These are phyloP conservation scores for Gastracanthus pulcherrimus DNA, from an alignment of 2,888 invertebrate species.

Conservation along the genomic window DNA sequence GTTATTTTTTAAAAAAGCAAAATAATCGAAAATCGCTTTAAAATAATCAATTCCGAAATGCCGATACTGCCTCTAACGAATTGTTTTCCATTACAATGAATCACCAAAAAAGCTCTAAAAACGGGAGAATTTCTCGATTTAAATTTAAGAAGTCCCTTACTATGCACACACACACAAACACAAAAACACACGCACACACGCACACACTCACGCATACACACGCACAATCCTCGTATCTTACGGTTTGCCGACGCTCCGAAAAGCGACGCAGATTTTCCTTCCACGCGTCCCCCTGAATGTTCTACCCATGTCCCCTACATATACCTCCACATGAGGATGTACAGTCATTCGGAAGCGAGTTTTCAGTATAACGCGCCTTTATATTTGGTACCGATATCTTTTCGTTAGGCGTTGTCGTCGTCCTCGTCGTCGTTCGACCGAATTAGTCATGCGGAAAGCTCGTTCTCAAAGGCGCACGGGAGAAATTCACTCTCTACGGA, in stretches of 20 bases:
- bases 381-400: constrained; percentile 50
- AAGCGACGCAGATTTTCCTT: constrained; percentile 22
- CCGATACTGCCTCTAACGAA: no score
- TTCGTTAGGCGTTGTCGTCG: constrained; percentile 45
- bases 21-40: no score
- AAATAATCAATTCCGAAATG: no score
- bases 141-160: neutral
- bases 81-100: neutral
- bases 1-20: no score
- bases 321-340: neutral
- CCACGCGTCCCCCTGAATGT: neutral
- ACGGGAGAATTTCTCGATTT: constrained; percentile 8
- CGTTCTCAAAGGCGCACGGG: constrained; percentile 45
- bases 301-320: neutral
- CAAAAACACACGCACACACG: neutral
- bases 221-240: constrained; percentile 7
- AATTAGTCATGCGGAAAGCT: constrained; percentile 54
- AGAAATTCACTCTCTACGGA: neutral
- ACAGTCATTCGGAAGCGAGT: constrained; percentile 36
- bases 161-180: neutral
- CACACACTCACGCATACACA: neutral
- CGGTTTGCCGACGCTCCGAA: no score
- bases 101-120: neutral
- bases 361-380: constrained; percentile 20
- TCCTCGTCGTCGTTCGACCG: constrained; percentile 19